Conservation (phyloP, 2,888 invertebrate species). For the Megaustenia siamemsis region DNA sequence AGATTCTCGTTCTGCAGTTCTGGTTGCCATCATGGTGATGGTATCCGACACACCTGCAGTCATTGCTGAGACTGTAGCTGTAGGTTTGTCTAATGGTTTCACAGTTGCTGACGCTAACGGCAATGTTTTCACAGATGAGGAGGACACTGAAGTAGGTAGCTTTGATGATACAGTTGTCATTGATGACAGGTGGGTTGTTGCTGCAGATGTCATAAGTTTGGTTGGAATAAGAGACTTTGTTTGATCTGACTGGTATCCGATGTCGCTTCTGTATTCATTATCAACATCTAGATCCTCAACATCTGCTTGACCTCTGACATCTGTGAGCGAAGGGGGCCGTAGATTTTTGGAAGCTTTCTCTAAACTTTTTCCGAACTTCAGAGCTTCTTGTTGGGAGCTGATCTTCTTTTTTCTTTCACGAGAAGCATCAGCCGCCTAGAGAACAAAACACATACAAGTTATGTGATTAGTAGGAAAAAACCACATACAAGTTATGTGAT, state of each 20-base stretch:
- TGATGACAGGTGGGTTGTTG: neutral
- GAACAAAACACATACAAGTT: neutral
- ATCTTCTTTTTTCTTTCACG: constrained; percentile 58
- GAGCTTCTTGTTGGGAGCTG: constrained; percentile 55
- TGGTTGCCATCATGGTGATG: constrained; percentile 37
- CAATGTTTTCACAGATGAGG: constrained; percentile 27
- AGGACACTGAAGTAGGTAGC: constrained; percentile 5
- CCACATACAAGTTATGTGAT: too few species aligned
- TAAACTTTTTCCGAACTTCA: constrained; percentile 57
- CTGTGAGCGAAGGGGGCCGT: constrained; percentile 42
- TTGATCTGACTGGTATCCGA: constrained; percentile 3
- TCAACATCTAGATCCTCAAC: neutral
- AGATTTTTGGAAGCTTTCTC: constrained; percentile 53
- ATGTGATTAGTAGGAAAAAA: too few species aligned
- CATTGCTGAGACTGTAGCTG: constrained; percentile 54
- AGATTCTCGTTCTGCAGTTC: constrained; percentile 5
- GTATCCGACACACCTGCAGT: constrained; percentile 45
- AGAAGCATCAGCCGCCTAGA: constrained; percentile 56
- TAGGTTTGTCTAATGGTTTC: constrained; percentile 46
- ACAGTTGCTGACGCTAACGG: constrained; percentile 11
- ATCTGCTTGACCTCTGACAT: neutral
- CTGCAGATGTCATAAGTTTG: constrained; percentile 14
- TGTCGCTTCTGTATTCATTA: neutral
- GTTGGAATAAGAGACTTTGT: neutral
- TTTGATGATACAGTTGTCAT: constrained; percentile 2